Base-by-base conservation (phyloP, 2,888 invertebrate genomes). In the Amitus sp. region DNA sequence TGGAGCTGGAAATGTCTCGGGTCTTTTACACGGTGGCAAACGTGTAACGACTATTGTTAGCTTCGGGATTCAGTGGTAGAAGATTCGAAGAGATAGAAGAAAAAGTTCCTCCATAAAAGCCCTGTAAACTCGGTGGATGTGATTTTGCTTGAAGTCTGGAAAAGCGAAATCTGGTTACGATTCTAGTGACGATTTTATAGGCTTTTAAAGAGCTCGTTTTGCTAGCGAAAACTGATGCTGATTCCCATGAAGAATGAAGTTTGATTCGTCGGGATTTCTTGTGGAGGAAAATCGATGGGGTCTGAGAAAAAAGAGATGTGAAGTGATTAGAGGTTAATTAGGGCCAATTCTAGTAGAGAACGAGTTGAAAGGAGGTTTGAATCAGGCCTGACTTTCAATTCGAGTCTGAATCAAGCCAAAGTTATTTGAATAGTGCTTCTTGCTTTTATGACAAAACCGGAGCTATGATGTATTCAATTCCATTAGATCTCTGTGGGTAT, bases 401-500 rank as follows among this genome's bases (percentile, higher is more conserved):
- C 30, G 2, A 30, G 30, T n/a, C n/a, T 30, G 30, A 30, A n/a
- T 23, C 23, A 23, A 23, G 23, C 7, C 10, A n/a, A 30, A 30
- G 2, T 30, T 30, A 30, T 30, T 6, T 30, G 10, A 30, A 30
- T 30, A 3, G 37, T 9, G 13, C 37, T 37, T 13, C 15, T 37
- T 37, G 13, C 37, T 37, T 37, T 15, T 20, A 13, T 10, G 42
- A 42, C 20, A 42, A 42, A 42, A 20, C 20, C n/a, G n/a, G 9
- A 19, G 6, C 42, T 43, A 47, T 33, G 18, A 47, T 33, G 37
- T 47, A 33, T 50, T 43, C 42, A 13, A 28, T 47, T 34, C 27
- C 34, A 47, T 45, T 46, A 28, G 13, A 48, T 54, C 47, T 42
- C 47, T 9, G 47, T 33, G 17, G 20, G 37, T 49, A 50, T 50